Conservation (phyloP, 2,113 vertebrate species). For the Aptenodytes forsteri region DNA sequence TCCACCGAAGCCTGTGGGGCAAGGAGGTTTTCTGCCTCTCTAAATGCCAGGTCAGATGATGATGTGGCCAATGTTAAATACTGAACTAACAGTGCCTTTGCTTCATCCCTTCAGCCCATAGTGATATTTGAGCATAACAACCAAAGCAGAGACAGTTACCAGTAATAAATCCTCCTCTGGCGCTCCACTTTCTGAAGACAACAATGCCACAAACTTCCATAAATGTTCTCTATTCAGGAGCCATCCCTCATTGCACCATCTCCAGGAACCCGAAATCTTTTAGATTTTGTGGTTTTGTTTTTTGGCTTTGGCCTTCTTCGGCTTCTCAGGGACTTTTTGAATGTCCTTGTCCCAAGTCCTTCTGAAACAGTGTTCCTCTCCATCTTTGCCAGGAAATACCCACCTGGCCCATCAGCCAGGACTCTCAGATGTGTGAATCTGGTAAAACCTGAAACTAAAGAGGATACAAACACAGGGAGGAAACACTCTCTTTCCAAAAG, state of each 20-base stretch:
- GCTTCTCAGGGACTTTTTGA: background rate
- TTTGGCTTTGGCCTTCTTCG: background rate
- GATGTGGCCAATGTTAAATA: background rate
- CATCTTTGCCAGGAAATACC: background rate
- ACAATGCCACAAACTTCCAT: background rate
- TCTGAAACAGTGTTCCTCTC: background rate
- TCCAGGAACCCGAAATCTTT: background rate
- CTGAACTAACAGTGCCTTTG: background rate
- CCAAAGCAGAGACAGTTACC: accelerated
- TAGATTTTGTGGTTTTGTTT: background rate
- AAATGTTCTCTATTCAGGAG: background rate
- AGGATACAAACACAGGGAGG: background rate
- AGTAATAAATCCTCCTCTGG: background rate
- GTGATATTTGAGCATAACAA: background rate
- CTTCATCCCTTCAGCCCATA: background rate
- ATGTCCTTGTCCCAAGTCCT: accelerated
- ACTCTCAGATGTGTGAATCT: background rate
- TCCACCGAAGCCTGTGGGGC: too few relatives aligned
- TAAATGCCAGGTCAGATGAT: background rate
- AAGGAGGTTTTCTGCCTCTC: background rate
- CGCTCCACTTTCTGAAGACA: background rate
- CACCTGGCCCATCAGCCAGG: background rate
- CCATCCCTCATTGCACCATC: background rate
- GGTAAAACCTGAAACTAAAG: background rate
- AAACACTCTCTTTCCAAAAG: background rate